Evolutionary conservation across 1,140 invertebrate genomes (phyloP).

Genomic region (Euschistus heros): DNA sequence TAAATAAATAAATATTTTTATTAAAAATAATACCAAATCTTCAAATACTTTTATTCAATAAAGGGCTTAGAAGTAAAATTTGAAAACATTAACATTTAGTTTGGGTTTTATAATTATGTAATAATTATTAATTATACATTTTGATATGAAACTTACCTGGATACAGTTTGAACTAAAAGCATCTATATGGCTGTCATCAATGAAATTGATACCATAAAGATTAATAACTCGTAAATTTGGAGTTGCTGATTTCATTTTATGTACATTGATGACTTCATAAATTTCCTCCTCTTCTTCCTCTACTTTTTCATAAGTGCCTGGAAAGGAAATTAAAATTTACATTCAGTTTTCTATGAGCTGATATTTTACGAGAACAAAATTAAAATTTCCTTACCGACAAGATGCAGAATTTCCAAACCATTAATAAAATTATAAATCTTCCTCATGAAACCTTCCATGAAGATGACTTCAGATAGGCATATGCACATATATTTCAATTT

Average conservation of each 20-base stretch:
- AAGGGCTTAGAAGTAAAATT: not conserved
- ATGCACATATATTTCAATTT: constrained; percentile 94
- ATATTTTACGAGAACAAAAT: not conserved
- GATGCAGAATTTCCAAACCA: constrained; percentile 93
- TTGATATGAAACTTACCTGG: constrained; percentile 41
- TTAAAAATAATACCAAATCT: not conserved
- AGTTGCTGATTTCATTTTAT: constrained; percentile 92
- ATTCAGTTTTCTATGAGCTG: not conserved
- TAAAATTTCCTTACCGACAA: constrained; percentile 71
- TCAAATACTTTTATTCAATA: constrained; percentile 2
- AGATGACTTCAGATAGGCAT: constrained; percentile 97
- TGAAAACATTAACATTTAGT: not conserved
- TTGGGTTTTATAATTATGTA: not conserved
- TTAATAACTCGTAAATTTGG: constrained; percentile 93
- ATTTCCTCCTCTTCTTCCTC: constrained; percentile 99
- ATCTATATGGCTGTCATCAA: constrained; percentile 98
- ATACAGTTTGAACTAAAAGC: constrained; percentile 91
- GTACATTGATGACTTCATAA: constrained; percentile 98
- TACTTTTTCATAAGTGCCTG: constrained; percentile 96
- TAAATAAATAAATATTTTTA: too few species aligned
- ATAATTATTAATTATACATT: not conserved
- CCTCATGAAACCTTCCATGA: constrained; percentile 99
- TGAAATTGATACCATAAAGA: constrained; percentile 94
- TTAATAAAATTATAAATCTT: constrained; percentile 99
- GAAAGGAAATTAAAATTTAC: constrained; percentile 8